phyloP scores from a whole-genome alignment of 2,113 vertebrate genomes.

The Echinops telfairi region DNA sequence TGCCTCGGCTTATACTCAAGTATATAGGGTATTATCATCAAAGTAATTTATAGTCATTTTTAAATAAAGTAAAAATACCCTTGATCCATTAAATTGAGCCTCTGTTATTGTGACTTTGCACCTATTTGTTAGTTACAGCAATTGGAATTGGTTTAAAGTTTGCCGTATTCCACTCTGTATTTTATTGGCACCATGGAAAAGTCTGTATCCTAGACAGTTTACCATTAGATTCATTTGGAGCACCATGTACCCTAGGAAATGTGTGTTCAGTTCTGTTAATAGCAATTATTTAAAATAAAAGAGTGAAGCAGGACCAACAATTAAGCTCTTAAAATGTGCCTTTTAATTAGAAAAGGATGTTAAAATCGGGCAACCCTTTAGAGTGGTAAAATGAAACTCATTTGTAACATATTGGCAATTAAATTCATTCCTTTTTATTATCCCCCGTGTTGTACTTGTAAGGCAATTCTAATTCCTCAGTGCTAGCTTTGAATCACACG shows the following conservation, averaged over 20 bases:
- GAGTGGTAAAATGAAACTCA: slow-evolving; percentile 63
- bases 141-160: no score
- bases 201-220: slow-evolving; percentile 34
- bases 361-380: slow-evolving; percentile 53
- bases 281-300: slow-evolving; percentile 68
- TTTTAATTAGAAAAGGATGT: slow-evolving; percentile 73
- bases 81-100: not conserved
- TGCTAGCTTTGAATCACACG: slow-evolving; percentile 54
- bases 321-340: slow-evolving; percentile 33
- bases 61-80: not conserved
- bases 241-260: not conserved
- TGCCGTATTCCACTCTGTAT: slow-evolving; percentile 3
- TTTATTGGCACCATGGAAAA: not conserved
- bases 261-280: not conserved
- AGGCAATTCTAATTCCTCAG: slow-evolving; percentile 43
- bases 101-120: not conserved
- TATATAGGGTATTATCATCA: no score
- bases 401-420: slow-evolving; percentile 68
- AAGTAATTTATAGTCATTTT: no score
- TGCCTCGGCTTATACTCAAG: no score
- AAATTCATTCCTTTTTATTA: slow-evolving; percentile 55
- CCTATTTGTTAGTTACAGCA: not conserved
- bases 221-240: not conserved
- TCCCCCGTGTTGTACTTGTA: slow-evolving; percentile 31
- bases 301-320: slow-evolving; percentile 13